phyloP scores from a whole-genome alignment of 23 tunicate genomes.

The Ascidia mentula region DNA sequence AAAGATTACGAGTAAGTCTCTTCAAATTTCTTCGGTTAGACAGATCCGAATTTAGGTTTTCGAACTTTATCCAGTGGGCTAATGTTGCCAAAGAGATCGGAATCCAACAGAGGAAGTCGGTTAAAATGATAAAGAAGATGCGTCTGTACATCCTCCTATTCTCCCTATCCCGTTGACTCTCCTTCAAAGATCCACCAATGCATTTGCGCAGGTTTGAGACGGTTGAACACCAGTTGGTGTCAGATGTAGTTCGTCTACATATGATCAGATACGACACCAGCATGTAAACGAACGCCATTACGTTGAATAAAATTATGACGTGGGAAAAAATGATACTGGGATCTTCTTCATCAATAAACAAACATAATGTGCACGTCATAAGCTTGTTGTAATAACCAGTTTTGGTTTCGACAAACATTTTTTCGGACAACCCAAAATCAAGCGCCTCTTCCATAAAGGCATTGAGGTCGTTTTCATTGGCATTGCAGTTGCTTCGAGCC shows the following conservation, averaged over 20 bases:
- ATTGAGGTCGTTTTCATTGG: background rate
- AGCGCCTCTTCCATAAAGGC: background rate
- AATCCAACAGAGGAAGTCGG: constrained; percentile 38
- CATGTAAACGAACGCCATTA: constrained; percentile 13
- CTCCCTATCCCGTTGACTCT: constrained; percentile 4
- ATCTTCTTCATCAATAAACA: background rate
- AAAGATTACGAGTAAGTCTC: no score
- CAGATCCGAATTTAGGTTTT: no score
- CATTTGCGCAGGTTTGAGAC: background rate
- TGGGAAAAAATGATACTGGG: background rate
- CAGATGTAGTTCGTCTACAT: background rate
- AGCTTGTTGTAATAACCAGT: constrained; percentile 24
- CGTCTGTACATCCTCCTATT: constrained; percentile 17
- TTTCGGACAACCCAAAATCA: no score
- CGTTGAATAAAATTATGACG: background rate
- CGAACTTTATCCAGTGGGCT: no score
- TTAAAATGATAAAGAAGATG: constrained; percentile 15
- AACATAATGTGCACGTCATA: constrained; percentile 6
- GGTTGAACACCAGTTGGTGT: background rate
- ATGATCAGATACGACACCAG: constrained; percentile 12
- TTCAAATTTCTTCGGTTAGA: no score
- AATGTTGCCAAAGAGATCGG: constrained; percentile 29
- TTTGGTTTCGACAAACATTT: background rate
- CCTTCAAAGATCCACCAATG: background rate
- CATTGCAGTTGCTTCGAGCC: background rate